Evolutionary conservation across 2,113 vertebrate species (phyloP), one percentile per base, ranked within the genome.

Genomic region (Odobenus rosmarus): DNA sequence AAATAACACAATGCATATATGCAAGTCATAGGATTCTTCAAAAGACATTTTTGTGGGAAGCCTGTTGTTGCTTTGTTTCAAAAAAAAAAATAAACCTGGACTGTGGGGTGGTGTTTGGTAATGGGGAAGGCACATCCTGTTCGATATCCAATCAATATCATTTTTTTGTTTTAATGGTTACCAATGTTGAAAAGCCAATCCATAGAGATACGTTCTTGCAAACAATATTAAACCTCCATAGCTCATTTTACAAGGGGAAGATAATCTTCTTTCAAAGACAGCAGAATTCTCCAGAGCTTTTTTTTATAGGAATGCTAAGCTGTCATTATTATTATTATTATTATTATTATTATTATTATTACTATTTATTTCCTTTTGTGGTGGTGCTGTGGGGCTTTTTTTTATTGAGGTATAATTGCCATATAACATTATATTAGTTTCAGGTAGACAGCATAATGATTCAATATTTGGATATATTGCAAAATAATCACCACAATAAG

Each of bases 251-350:
- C 36, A 96, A 90, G 46, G 62, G 21, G 15, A 90, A 85, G 64
- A 74, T 71, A 71, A 49, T 93, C 79, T 77, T 69, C 49, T 90
- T 51, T 95, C n/a, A 18, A 64, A 81, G 85, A 93, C 62, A 93
- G 39, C 19, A 42, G 62, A 88, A 94, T 88, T 77, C 31, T 87
- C 71, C 33, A 88, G 80, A 77, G 55, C 93, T 51, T 46, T 62
- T 23, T 62, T 53, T n/a, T 19, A 51, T 53, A 33, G 76, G 31
- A 79, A 79, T 53, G 53, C 76, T 79, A 79, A 79, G 14, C 24
- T 49, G 7, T 10, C 42, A 49, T 76, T 28, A 74, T 26, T 26
- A 46, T 46, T 46, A 42, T 28, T 28, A 2, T 46, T 76, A 7
- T 46, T 46, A 24, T 26, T 71, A 9, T 42, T 42, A 42, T 1